phyloP scores from a whole-genome alignment of 2,797 vertebrate genomes.

The Phrynocephalus vlangalii region DNA sequence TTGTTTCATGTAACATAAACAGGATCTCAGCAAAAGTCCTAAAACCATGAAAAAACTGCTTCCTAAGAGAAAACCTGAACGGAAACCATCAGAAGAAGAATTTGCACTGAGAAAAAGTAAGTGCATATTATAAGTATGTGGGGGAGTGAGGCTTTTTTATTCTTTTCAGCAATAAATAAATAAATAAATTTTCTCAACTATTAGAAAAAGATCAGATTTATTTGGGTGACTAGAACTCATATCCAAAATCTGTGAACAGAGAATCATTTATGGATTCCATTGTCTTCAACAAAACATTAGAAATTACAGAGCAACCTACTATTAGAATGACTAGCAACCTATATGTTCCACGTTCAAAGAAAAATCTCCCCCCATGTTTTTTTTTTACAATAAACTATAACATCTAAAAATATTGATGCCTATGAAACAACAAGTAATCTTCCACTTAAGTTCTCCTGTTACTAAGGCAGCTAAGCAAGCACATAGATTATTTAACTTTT shows the following conservation, averaged over 20 bases:
- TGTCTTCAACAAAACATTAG: background rate
- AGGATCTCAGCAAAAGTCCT: constrained; percentile 99
- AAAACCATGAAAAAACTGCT: constrained; percentile 98
- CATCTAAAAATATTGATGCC: background rate
- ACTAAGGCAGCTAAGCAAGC: background rate
- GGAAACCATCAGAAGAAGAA: constrained; percentile 98
- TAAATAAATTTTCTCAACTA: background rate
- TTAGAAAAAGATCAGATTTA: background rate
- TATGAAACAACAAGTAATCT: background rate
- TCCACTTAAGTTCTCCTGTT: background rate
- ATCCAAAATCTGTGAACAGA: background rate
- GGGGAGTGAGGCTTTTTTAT: background rate
- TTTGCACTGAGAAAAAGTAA: constrained; percentile 96
- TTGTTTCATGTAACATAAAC: constrained; percentile 57
- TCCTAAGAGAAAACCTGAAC: constrained; percentile 95
- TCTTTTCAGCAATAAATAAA: background rate
- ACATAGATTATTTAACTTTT: too few relatives aligned
- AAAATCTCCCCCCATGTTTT: background rate
- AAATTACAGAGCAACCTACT: background rate
- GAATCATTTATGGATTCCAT: background rate
- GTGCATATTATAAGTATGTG: constrained; percentile 51
- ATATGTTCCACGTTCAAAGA: background rate
- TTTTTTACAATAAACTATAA: background rate
- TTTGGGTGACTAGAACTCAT: constrained; percentile 6
- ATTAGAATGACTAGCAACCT: background rate